phyloP scores from a whole-genome alignment of 2,888 invertebrate species.

The Nymphalis urticae region DNA sequence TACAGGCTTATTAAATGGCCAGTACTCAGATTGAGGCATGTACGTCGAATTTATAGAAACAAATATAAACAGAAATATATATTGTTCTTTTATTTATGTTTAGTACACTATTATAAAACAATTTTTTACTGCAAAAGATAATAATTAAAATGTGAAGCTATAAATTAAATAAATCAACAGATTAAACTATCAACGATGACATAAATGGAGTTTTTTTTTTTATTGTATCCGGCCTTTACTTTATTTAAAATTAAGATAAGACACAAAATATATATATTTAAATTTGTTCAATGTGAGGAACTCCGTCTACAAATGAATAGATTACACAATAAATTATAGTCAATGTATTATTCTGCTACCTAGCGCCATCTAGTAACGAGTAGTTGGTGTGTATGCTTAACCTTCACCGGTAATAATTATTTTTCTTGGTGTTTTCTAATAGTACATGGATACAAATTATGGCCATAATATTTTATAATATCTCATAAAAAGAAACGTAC shows the following conservation, averaged over 20 bases:
- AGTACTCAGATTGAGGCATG: conserved; percentile 67
- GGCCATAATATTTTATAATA: no score
- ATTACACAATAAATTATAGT: background rate
- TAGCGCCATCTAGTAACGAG: background rate
- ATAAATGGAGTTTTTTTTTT: conserved; percentile 7
- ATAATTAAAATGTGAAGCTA: background rate
- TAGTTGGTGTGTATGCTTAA: background rate
- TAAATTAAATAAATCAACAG: conserved; percentile 12
- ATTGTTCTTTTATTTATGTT: background rate
- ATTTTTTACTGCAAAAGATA: conserved; percentile 3
- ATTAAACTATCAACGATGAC: conserved; percentile 8
- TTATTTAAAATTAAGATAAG: background rate
- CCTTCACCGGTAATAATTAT: no score
- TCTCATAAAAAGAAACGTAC: no score
- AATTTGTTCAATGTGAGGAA: background rate
- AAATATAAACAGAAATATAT: background rate
- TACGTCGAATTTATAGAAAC: background rate
- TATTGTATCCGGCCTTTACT: background rate
- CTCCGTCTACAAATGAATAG: conserved; percentile 3
- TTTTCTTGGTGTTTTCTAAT: no score
- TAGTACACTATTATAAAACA: conserved; percentile 14
- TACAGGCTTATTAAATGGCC: conserved; percentile 50
- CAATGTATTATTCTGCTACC: background rate
- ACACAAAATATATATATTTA: background rate
- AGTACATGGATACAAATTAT: no score